Evolutionary conservation across 2,888 invertebrate genomes (phyloP).

Genomic region (Eumerus sabulonum): DNA sequence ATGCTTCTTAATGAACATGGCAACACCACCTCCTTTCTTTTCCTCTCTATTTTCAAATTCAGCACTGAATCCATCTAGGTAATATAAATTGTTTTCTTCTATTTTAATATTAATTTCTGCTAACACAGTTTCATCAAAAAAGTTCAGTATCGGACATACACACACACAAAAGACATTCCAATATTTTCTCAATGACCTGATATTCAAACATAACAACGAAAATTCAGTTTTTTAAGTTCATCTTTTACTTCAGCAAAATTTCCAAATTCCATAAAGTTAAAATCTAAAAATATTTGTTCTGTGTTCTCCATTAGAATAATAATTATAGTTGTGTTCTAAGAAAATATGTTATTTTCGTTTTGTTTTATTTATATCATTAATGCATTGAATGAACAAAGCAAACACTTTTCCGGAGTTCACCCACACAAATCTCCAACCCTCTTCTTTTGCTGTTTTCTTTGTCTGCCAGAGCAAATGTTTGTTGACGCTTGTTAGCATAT

Average conservation of each 20-base stretch:
- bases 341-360: not conserved
- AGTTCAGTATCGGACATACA: constrained; percentile 2
- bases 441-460: constrained; percentile 12
- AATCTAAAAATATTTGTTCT: too few species aligned
- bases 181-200: too few species aligned
- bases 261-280: too few species aligned
- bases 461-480: constrained; percentile 7
- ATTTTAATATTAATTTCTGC: not conserved
- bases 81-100: not conserved
- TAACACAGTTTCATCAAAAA: not conserved
- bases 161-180: not conserved
- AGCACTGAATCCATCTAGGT: not conserved
- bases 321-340: too few species aligned
- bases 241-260: constrained; percentile 1
- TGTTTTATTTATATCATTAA: not conserved
- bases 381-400: constrained; percentile 8
- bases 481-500: not conserved
- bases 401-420: constrained; percentile 4
- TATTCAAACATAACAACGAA: not conserved
- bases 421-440: constrained; percentile 15
- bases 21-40: not conserved
- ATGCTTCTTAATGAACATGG: not conserved
- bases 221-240: constrained; percentile 1
- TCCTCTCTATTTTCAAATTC: not conserved
- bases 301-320: too few species aligned